Evolutionary conservation across 2,113 vertebrate species (phyloP).

Genomic region (Centropus bengalensis): DNA sequence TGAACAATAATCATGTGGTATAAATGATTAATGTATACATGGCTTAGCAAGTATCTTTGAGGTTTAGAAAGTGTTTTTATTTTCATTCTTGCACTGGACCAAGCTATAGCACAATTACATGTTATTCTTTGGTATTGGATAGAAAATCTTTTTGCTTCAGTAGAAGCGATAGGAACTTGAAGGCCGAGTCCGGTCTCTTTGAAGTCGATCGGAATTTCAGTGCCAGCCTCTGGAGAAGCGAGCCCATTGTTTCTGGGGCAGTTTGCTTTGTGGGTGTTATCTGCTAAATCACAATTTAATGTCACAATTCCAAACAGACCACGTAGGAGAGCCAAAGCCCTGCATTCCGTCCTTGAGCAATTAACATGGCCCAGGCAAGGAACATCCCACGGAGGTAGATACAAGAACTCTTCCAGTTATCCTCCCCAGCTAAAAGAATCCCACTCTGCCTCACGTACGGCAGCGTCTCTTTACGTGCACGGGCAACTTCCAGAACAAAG

Average conservation of each 20-base stretch:
- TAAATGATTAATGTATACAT: constrained; percentile 87
- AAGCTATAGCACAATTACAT: constrained; percentile 66
- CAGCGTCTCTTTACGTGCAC: neutral
- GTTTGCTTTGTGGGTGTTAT: constrained; percentile 18
- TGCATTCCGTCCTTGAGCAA: neutral
- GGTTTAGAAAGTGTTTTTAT: constrained; percentile 82
- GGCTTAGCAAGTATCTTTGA: constrained; percentile 79
- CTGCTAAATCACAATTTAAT: constrained; percentile 54
- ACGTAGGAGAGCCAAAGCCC: neutral
- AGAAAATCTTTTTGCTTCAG: constrained; percentile 17
- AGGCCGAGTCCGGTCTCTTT: neutral
- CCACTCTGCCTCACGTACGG: accelerated
- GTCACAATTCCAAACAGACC: constrained; percentile 6
- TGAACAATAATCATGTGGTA: constrained; percentile 81
- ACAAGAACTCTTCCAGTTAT: constrained; percentile 1
- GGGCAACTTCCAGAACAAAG: neutral
- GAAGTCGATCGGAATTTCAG: constrained; percentile 29
- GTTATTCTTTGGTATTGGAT: constrained; percentile 28
- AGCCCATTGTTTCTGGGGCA: constrained; percentile 43
- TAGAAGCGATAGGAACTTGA: neutral
- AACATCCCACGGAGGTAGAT: neutral
- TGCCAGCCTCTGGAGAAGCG: neutral
- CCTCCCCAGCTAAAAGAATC: constrained; percentile 8
- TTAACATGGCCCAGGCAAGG: neutral
- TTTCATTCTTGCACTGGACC: constrained; percentile 71